Evolutionary conservation across 2,888 invertebrate genomes (phyloP).

Genomic region (Torymus texanus): DNA sequence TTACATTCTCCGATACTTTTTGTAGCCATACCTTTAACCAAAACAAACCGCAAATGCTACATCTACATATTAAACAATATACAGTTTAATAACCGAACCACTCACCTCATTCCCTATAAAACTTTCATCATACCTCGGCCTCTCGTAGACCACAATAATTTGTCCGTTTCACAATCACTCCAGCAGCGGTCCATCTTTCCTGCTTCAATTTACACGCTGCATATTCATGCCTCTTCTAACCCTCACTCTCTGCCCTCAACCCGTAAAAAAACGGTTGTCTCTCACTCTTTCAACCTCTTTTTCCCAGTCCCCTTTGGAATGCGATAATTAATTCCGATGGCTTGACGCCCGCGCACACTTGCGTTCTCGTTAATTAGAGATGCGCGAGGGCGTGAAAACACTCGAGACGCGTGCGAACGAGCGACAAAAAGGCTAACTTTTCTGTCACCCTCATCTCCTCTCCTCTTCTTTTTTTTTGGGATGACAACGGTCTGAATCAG

Average conservation of each 20-base stretch:
- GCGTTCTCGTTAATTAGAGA: conserved; percentile 39
- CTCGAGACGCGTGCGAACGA: background rate
- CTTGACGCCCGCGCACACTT: background rate
- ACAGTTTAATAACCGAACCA: background rate
- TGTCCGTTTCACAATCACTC: conserved; percentile 31
- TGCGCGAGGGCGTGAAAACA: background rate
- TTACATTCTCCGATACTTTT: too few species aligned
- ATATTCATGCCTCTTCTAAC: conserved; percentile 31
- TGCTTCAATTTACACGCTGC: conserved; percentile 43
- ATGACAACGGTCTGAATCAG: too few species aligned
- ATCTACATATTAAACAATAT: background rate
- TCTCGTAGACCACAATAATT: background rate
- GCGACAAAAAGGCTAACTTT: background rate
- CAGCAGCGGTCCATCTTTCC: background rate
- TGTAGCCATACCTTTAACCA: too few species aligned
- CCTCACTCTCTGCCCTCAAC: background rate
- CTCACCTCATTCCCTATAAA: background rate
- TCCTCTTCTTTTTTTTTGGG: too few species aligned
- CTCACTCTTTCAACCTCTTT: background rate
- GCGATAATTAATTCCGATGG: conserved; percentile 45
- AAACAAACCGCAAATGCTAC: too few species aligned
- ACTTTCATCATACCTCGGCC: background rate
- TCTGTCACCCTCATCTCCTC: too few species aligned
- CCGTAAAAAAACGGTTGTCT: background rate
- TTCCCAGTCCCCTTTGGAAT: conserved; percentile 28